These are phyloP conservation scores for Baryphthengus martii DNA, from an alignment of 2,113 vertebrate species.

Conservation along the genomic window DNA sequence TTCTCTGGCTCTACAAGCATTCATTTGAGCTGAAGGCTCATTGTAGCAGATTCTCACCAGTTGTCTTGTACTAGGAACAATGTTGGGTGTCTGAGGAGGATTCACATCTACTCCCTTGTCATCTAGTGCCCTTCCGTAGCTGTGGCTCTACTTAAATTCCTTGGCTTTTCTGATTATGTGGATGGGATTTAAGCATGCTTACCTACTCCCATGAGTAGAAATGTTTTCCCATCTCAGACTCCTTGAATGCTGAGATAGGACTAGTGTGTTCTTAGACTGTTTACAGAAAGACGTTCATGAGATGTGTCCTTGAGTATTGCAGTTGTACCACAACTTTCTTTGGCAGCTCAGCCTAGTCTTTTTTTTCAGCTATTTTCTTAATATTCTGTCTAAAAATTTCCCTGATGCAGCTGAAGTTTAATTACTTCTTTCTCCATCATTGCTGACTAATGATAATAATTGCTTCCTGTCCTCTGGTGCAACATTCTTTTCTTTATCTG, in stretches of 20 bases:
- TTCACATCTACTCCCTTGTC: neutral
- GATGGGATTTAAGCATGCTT: neutral
- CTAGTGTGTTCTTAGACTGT: neutral
- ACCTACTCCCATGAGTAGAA: neutral
- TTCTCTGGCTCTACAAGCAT: neutral
- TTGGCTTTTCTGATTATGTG: neutral
- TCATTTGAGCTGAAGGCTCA: neutral
- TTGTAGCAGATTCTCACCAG: neutral
- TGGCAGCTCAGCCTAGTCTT: neutral
- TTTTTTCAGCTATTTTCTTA: neutral
- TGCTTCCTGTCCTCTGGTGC: constrained; percentile 48
- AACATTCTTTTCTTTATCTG: constrained; percentile 43
- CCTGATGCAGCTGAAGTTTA: constrained; percentile 54
- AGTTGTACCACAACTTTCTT: neutral
- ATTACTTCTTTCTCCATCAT: constrained; percentile 46
- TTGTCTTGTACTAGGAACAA: neutral
- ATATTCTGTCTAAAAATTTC: constrained; percentile 18
- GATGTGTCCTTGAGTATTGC: neutral
- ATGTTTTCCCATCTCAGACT: neutral
- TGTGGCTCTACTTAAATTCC: neutral
- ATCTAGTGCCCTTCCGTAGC: neutral
- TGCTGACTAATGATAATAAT: constrained; percentile 67
- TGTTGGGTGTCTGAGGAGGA: neutral
- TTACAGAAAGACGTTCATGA: neutral
- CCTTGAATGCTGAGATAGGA: neutral